Conservation (phyloP, 2,888 invertebrate genomes). For the Caenorhabditis drosophilae region DNA sequence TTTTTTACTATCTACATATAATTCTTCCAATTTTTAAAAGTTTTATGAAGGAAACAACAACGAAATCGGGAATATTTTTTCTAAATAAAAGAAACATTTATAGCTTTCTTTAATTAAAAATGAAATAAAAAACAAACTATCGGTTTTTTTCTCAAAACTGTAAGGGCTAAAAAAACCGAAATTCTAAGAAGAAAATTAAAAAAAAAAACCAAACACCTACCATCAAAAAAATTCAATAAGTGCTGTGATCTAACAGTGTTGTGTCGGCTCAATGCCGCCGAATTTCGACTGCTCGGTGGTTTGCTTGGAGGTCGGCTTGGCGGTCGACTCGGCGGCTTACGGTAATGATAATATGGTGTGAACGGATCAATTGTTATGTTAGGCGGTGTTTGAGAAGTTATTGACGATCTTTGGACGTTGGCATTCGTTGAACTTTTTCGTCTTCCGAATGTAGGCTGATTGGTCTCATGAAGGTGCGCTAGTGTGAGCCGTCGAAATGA, state of each 20-base stretch:
- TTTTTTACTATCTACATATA: no score
- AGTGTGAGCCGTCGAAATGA: constrained; percentile 57
- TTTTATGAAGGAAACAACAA: no score
- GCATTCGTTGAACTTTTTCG: constrained; percentile 28
- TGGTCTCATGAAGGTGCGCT: constrained; percentile 31
- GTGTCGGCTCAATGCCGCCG: constrained; percentile 43
- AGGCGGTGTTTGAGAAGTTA: constrained; percentile 23
- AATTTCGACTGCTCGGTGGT: constrained; percentile 42
- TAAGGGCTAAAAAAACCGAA: no score
- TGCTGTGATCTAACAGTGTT: constrained; percentile 45
- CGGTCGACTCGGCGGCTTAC: constrained; percentile 49
- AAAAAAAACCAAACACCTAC: no score
- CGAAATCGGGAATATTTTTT: no score
- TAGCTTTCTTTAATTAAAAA: no score
- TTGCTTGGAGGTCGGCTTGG: constrained; percentile 47
- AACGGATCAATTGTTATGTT: constrained; percentile 31
- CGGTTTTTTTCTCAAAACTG: no score
- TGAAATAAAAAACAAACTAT: no score
- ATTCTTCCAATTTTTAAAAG: no score
- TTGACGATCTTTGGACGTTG: constrained; percentile 36
- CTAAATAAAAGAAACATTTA: no score
- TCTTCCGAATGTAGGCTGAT: constrained; percentile 9
- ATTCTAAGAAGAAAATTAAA: no score
- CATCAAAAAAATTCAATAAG: constrained; percentile 9
- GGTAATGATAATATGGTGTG: constrained; percentile 39